These are phyloP conservation scores for Ornithoptera priamus DNA, from an alignment of 2,888 invertebrate genomes.

Conservation along the genomic window DNA sequence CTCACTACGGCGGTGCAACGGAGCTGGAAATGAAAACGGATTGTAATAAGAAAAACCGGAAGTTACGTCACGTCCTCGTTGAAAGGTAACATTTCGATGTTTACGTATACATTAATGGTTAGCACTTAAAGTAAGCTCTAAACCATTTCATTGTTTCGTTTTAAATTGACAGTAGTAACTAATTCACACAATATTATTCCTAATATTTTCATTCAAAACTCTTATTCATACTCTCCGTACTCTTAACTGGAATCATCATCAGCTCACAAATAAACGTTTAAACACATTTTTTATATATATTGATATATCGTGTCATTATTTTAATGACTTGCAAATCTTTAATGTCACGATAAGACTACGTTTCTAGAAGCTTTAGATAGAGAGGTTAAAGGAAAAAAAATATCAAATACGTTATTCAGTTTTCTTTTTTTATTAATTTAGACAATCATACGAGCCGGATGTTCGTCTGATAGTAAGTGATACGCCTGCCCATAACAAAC, in stretches of 20 bases:
- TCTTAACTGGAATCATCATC: no score
- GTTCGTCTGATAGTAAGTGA: no score
- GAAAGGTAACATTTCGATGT: constrained; percentile 3
- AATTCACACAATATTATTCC: no score
- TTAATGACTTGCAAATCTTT: not conserved
- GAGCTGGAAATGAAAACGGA: constrained; percentile 4
- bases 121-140: no score
- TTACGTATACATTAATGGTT: not conserved
- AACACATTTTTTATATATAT: not conserved
- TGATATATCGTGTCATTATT: not conserved
- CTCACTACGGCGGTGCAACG: constrained; percentile 11
- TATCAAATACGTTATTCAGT: not conserved
- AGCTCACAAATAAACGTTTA: not conserved
- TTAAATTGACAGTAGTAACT: no score
- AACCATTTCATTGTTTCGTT: no score
- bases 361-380: not conserved
- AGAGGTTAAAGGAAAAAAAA: not conserved
- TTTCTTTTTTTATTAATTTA: no score
- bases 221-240: no score
- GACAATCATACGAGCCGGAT: no score
- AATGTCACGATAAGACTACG: not conserved
- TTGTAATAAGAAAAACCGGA: constrained; percentile 14
- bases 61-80: constrained; percentile 1
- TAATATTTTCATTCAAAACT: no score
- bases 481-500: no score